Percentiles rank a stretch among this genome's conserved stretches.
These are phyloP conservation scores for Odocoileus virginianus DNA, from an alignment of 2,113 vertebrate genomes.

Conservation along the genomic window DNA sequence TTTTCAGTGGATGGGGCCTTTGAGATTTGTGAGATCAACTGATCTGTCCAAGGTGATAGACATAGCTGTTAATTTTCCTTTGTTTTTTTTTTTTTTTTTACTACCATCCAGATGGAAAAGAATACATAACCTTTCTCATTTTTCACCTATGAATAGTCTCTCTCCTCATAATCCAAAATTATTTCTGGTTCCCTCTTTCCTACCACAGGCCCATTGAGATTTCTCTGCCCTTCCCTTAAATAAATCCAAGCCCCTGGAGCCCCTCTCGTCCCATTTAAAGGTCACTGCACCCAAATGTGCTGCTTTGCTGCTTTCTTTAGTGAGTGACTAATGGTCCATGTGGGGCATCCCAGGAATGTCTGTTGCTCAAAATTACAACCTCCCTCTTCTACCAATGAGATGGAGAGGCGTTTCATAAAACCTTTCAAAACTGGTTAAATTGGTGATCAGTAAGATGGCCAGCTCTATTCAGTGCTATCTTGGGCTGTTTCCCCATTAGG, in stretches of 20 bases:
- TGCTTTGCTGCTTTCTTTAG: constrained; percentile 3
- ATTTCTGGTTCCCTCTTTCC: constrained; percentile 1
- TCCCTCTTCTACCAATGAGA: neutral
- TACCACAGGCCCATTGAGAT: neutral
- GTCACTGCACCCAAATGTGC: neutral
- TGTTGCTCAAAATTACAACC: constrained; percentile 13
- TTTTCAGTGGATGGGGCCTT: neutral
- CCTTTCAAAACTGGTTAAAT: neutral
- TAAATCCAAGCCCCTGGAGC: neutral
- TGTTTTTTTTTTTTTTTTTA: neutral
- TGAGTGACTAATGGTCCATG: neutral
- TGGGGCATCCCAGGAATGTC: neutral
- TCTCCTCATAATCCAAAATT: neutral
- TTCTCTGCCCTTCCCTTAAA: neutral
- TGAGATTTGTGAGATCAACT: neutral
- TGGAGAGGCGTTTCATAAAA: neutral
- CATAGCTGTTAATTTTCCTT: neutral
- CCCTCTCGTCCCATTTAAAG: neutral
- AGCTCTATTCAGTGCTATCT: neutral
- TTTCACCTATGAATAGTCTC: neutral
- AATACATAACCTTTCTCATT: neutral
- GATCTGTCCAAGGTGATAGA: neutral
- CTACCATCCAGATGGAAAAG: neutral
- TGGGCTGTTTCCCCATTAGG: neutral
- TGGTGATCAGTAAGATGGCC: neutral